These are phyloP conservation scores for Drosophila ezoana DNA, from an alignment of 2,888 invertebrate genomes.

Conservation along the genomic window DNA sequence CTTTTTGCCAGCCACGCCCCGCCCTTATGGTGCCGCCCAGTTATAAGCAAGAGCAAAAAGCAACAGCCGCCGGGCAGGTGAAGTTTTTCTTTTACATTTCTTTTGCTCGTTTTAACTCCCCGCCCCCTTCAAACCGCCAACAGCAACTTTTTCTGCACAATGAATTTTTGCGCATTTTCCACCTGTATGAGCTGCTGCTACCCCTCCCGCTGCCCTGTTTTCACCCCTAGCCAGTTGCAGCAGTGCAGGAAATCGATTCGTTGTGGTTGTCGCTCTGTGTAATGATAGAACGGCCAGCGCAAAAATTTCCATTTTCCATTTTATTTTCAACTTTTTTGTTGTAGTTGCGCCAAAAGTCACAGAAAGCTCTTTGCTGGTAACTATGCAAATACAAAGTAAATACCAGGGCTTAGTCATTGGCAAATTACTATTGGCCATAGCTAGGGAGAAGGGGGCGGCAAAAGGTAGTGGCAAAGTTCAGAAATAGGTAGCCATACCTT, in stretches of 20 bases:
- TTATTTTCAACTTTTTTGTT: slow-evolving; percentile 11
- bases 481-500: not conserved
- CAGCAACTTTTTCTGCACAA: slow-evolving; percentile 78
- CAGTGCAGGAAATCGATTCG: slow-evolving; percentile 70
- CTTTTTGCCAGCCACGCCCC: slow-evolving; percentile 58
- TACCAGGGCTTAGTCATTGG: slow-evolving; percentile 60
- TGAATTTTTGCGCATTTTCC: slow-evolving; percentile 81
- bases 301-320: slow-evolving; percentile 46
- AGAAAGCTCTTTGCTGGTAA: slow-evolving; percentile 48
- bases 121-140: not conserved
- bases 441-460: too few relatives aligned
- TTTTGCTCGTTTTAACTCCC: slow-evolving; percentile 10
- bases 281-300: slow-evolving; percentile 51
- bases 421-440: slow-evolving; percentile 36
- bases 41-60: slow-evolving; percentile 50
- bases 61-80: slow-evolving; percentile 72
- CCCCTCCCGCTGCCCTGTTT: not conserved
- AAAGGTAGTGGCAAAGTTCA: slow-evolving; percentile 22
- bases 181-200: slow-evolving; percentile 70
- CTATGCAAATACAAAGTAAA: slow-evolving; percentile 69
- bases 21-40: not conserved
- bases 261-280: slow-evolving; percentile 69
- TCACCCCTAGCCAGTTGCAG: not conserved
- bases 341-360: slow-evolving; percentile 48
- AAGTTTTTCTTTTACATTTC: slow-evolving; percentile 33